phyloP scores from a whole-genome alignment of 2,797 vertebrate genomes.

The Dicrostonyx torquatus region DNA sequence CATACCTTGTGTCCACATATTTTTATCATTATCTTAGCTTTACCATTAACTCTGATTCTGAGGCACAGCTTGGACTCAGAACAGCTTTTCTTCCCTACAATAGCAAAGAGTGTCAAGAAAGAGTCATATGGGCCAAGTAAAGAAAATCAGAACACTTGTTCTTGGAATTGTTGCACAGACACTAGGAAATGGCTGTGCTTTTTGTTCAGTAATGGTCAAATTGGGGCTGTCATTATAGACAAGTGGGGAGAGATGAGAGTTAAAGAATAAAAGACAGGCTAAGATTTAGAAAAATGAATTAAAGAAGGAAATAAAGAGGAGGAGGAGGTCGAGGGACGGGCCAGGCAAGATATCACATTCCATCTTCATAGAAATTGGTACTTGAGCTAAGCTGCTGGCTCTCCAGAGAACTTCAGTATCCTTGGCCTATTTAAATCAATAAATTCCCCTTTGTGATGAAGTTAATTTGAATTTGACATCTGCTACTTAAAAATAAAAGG shows the following conservation, averaged over 20 bases:
- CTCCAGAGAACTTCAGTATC: neutral
- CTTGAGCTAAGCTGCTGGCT: neutral
- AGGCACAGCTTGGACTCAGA: neutral
- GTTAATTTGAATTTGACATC: neutral
- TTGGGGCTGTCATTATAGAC: neutral
- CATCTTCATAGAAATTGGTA: neutral
- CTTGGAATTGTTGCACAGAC: neutral
- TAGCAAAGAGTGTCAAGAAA: neutral
- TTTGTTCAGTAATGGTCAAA: neutral
- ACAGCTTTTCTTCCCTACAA: neutral
- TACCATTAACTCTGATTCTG: neutral
- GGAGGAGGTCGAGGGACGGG: accelerated
- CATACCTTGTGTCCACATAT: neutral
- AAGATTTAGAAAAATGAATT: neutral
- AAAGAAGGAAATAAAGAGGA: neutral
- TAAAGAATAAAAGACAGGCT: neutral
- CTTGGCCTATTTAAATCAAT: neutral
- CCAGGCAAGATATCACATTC: neutral
- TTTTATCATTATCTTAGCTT: neutral
- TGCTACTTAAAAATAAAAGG: neutral
- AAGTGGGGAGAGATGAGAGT: neutral
- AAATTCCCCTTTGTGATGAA: neutral
- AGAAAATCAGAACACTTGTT: neutral
- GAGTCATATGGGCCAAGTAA: neutral
- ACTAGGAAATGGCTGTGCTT: neutral